Base-by-base conservation (phyloP, 2,797 vertebrate species). In the Centropyge bicolor region DNA sequence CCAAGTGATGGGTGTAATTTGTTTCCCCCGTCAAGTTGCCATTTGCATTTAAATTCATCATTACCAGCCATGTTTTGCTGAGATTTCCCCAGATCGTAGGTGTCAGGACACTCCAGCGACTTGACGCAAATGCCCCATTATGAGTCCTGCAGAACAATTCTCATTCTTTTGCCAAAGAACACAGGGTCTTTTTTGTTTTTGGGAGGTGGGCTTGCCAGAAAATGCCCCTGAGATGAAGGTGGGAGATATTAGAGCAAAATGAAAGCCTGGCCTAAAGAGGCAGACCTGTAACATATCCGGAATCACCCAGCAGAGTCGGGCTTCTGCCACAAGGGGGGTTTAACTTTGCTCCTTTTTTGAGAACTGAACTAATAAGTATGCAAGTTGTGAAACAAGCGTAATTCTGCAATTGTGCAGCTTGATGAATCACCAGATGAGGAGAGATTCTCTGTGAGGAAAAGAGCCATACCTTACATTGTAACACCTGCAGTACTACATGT, bases 11-110 rank as follows among this genome's bases (percentile, higher is more conserved):
- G 87, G 82, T 90, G 87, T 89, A 87, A 95, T 94, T 93, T 93
- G 88, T 86, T 92, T 89, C 82, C 79, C 75, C 86, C 60, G 72
- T 92, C 86, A 86, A 85, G 80, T 88, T 90, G 80, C 86, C 87
- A 86, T 93, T 92, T 93, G 80, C 88, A 93, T 94, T 92, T 92
- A 93, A 91, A 94, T 91, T 91, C 80, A 89, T 93, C 91, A 94
- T 94, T 92, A 93, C 85, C 76, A 83, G 66, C 68, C 74, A 60
- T 83, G 85, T 90, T 91, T 91, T 86, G 74, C 60, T 9, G 66
- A 92, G 89, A 93, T 89, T 92, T 93, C 92, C 90, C 88, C 72
- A 91, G 92, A 91, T 91, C 56, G 62, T 78, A 79, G 80, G 82
- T 89, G 88, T 89, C 84, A 84, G 85, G 74, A 89, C 78, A 87